Evolutionary conservation across 1,140 invertebrate species (phyloP).

Genomic region (Portunus trituberculatus): DNA sequence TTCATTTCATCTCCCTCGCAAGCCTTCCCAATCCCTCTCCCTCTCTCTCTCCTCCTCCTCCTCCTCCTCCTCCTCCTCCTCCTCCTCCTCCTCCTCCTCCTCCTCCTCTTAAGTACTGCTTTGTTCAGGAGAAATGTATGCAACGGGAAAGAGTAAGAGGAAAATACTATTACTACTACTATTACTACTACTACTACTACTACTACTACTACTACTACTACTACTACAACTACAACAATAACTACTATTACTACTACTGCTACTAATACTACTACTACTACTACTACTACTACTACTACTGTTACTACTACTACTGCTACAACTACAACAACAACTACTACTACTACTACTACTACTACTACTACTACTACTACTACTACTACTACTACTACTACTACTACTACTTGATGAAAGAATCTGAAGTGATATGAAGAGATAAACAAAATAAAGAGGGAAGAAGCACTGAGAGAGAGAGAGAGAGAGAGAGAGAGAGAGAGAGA

Average conservation of each 20-base stretch:
- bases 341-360: slow-evolving; percentile 48
- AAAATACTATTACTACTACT: too few species aligned
- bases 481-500: neutral
- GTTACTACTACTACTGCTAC: neutral
- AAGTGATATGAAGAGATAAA: neutral
- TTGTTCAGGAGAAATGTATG: neutral
- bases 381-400: neutral
- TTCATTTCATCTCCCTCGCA: neutral
- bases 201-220: slow-evolving; percentile 23
- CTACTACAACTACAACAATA: slow-evolving; percentile 20
- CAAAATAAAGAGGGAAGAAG: neutral
- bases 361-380: slow-evolving; percentile 28
- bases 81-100: slow-evolving; percentile 23
- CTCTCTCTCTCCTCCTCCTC: neutral
- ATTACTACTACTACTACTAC: too few species aligned
- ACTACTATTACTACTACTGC: too few species aligned
- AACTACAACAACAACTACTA: slow-evolving; percentile 36
- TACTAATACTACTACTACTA: neutral
- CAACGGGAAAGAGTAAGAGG: neutral
- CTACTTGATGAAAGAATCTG: too few species aligned
- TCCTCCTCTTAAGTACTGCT: neutral
- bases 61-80: slow-evolving; percentile 10
- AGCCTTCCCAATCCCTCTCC: neutral
- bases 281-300: too few species aligned
- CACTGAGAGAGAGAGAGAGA: neutral